phyloP scores from a whole-genome alignment of 2,888 invertebrate genomes.

The Epistrophe eligans region DNA sequence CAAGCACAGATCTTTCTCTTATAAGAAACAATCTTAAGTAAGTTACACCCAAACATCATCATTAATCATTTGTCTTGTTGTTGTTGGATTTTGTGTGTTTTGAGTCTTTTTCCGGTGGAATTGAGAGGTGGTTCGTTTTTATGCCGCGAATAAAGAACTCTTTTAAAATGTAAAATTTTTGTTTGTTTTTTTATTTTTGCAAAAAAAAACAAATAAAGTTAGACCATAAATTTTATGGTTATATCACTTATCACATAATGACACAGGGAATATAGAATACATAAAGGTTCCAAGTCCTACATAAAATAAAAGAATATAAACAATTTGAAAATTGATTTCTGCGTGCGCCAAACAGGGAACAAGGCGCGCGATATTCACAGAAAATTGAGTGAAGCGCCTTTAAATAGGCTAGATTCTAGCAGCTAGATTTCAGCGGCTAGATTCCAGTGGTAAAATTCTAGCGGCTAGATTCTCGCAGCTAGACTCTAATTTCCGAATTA shows the following conservation, averaged over 20 bases:
- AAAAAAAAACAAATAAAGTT: neutral
- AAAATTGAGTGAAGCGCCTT: too few species aligned
- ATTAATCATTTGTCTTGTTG: conserved; percentile 61
- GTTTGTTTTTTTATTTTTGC: neutral
- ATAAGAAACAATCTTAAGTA: conserved; percentile 62
- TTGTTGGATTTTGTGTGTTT: conserved; percentile 3
- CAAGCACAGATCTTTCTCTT: conserved; percentile 21
- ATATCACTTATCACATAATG: neutral
- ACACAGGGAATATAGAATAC: neutral
- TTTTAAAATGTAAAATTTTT: neutral
- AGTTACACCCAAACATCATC: conserved; percentile 73
- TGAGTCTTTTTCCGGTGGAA: conserved; percentile 6
- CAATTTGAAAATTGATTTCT: too few species aligned
- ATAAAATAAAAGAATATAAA: too few species aligned
- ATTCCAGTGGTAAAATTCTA: too few species aligned
- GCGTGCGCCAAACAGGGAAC: too few species aligned
- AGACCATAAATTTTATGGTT: conserved; percentile 7
- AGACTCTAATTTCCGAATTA: too few species aligned
- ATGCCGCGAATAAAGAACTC: neutral
- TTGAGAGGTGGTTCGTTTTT: conserved; percentile 3
- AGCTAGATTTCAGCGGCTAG: too few species aligned
- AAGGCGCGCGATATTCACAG: too few species aligned
- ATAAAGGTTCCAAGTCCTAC: too few species aligned
- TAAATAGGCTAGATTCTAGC: too few species aligned
- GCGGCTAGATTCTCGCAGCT: too few species aligned